Base-by-base conservation (phyloP, 1,140 invertebrate species). In the Akabosia matsudoensis region DNA sequence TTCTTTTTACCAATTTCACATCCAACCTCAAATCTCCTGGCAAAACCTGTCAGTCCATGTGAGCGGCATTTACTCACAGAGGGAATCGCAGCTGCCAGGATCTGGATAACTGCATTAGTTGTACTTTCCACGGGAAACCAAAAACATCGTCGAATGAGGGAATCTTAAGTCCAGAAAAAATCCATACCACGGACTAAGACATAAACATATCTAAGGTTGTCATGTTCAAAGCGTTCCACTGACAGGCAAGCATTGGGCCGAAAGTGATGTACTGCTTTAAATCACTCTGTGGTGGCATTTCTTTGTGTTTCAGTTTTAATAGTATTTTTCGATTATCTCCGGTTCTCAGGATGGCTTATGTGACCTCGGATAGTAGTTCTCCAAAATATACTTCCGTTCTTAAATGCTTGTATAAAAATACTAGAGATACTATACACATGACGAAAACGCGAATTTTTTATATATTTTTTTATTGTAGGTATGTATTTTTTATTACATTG, bases 21-120 rank as follows among this genome's bases (percentile, higher is more conserved):
- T 67, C 61, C 28, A 67, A 67, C 31, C 61, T 67, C 61, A 67
- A 67, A 67, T 67, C 61, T 67, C 61, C 28, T 67, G 61, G 61
- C 61, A 67, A 67, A 67, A 67, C 26, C 61, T 67, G 61, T 67
- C 61, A 67, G 7, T 67, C 61, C 28, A 28, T 67, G 61, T 13
- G 61, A 30, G 31, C 61, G 61, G 26, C 61, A 30, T 67, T 67
- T 67, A 30, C 61, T 67, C 54, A 61, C 54, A 61, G 3, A 67
- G 61, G 61, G 61, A 67, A 67, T 67, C 61, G 31, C 61, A 30
- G 61, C 61, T 67, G 61, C 61, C 61, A 67, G 22, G 26, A 67
- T 67, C 61, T 67, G n/a, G 61, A 67, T 67, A 67, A 67, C 61
- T 56, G 54, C 37, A 10, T 18, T 45, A n/a, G 37, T 18, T 45